Percentiles rank a stretch among this genome's conserved stretches.
Conservation (phyloP, 2,888 invertebrate species). For the Camponotus fellah region DNA sequence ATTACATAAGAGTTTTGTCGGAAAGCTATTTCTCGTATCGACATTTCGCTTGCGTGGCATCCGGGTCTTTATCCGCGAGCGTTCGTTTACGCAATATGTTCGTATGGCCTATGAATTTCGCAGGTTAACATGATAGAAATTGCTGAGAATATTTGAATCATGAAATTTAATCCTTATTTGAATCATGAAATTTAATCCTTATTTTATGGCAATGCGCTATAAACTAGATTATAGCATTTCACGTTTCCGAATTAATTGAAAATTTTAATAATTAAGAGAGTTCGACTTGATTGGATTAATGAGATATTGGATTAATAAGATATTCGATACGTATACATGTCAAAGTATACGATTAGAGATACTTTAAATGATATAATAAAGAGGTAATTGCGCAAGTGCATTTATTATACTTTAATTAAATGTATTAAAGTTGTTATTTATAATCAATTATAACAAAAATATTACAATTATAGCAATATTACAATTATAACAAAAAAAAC, state of each 20-base stretch:
- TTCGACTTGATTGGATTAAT: neutral
- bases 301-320: constrained; percentile 27
- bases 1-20: neutral
- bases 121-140: constrained; percentile 13
- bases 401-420: neutral
- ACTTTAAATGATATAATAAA: neutral
- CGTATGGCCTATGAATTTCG: neutral
- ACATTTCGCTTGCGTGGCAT: neutral
- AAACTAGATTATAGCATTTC: neutral
- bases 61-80: neutral
- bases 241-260: neutral
- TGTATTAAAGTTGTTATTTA: neutral
- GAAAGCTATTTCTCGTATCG: constrained; percentile 15
- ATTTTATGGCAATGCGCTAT: neutral
- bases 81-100: constrained; percentile 11
- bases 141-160: neutral
- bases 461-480: neutral
- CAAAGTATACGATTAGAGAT: neutral
- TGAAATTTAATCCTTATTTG: neutral
- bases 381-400: neutral
- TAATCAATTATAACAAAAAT: constrained; percentile 4
- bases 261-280: constrained; percentile 5
- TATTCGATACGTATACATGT: neutral
- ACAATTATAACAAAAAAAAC: neutral
- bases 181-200: neutral